Conservation (phyloP, 2,888 invertebrate species). For the Eupithecia exiguata region DNA sequence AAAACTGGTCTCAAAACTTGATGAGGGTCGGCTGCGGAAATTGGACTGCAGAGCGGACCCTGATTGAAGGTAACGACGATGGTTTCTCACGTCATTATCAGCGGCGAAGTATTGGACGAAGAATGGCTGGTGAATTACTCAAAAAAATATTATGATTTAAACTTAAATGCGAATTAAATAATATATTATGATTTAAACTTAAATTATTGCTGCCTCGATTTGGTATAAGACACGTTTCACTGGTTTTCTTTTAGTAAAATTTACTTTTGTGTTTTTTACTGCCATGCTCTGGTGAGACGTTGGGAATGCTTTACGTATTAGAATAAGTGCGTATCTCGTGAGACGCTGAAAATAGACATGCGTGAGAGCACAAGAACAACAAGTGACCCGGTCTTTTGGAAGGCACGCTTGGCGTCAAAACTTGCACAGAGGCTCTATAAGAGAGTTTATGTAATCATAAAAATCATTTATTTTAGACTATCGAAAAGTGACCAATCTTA, state of each 20-base stretch:
- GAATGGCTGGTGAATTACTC: not conserved
- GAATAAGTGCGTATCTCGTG: no score
- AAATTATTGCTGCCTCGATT: not conserved
- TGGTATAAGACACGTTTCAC: not conserved
- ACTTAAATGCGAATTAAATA: no score
- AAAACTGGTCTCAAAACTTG: slow-evolving; percentile 24
- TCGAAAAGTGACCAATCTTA: no score
- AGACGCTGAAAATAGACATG: no score
- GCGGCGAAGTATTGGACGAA: not conserved
- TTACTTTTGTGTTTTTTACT: no score
- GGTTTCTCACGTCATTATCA: slow-evolving; percentile 24
- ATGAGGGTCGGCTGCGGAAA: slow-evolving; percentile 35
- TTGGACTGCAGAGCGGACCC: slow-evolving; percentile 35
- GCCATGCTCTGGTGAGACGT: no score
- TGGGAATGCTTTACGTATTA: no score
- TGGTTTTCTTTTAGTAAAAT: not conserved
- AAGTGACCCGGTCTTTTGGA: not conserved
- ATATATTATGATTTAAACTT: not conserved
- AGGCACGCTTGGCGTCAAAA: not conserved
- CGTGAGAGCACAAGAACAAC: not conserved
- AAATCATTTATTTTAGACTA: no score
- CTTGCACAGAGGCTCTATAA: not conserved
- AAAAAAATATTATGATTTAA: not conserved
- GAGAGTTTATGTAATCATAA: not conserved
- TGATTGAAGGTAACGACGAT: slow-evolving; percentile 35